Conservation (phyloP, 2,888 invertebrate genomes). For the Choristoneura rosaceana region DNA sequence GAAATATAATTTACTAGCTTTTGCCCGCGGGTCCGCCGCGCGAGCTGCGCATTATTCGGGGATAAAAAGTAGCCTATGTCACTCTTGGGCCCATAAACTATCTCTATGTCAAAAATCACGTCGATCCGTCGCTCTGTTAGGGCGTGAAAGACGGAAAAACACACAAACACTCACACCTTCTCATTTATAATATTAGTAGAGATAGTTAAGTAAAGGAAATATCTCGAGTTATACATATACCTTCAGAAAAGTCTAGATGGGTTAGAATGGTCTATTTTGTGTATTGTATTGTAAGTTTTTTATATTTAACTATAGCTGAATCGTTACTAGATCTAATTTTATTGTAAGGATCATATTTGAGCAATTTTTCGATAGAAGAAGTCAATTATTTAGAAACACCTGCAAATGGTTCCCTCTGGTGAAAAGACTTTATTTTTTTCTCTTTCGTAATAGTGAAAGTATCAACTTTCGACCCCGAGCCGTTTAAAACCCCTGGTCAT, state of each 20-base stretch:
- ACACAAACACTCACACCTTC: too few relatives aligned
- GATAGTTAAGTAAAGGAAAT: background rate
- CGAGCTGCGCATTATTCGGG: too few relatives aligned
- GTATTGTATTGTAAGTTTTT: too few relatives aligned
- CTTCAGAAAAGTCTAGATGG: too few relatives aligned
- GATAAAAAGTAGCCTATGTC: too few relatives aligned
- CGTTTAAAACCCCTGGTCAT: slow-evolving; percentile 44
- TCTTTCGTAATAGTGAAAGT: slow-evolving; percentile 1
- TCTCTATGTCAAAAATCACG: too few relatives aligned
- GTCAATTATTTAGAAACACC: background rate
- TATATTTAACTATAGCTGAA: background rate
- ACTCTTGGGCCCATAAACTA: too few relatives aligned
- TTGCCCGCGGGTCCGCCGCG: too few relatives aligned
- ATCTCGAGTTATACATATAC: background rate
- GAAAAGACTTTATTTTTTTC: background rate
- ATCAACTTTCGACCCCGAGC: background rate
- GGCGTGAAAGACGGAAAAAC: too few relatives aligned
- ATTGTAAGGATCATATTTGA: background rate
- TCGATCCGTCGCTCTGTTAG: too few relatives aligned
- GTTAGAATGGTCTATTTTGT: too few relatives aligned
- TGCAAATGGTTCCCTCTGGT: background rate
- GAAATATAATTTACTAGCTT: background rate
- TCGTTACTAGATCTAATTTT: background rate
- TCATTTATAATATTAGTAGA: too few relatives aligned
- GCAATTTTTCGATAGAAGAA: background rate